Percentiles rank a stretch among this genome's conserved stretches.
These are phyloP conservation scores for Poecile atricapillus DNA, from an alignment of 2,113 vertebrate genomes.

Conservation along the genomic window DNA sequence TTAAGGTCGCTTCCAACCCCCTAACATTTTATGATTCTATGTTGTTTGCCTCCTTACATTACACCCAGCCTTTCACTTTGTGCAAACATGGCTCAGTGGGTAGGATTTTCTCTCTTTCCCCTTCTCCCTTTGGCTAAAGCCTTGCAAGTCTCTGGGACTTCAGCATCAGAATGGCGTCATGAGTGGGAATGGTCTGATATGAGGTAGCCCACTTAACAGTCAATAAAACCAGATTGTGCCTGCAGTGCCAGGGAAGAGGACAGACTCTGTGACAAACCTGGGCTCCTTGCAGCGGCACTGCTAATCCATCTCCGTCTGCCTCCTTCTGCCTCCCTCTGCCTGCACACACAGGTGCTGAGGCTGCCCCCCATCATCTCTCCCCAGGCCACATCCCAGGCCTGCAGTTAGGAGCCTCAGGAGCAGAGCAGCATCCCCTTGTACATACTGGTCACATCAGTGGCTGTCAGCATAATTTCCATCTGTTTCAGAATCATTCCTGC, in stretches of 20 bases:
- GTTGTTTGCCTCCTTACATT: neutral
- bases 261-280: neutral
- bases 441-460: neutral
- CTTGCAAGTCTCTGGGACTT: neutral
- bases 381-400: neutral
- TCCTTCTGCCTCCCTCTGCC: neutral
- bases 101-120: neutral
- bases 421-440: neutral
- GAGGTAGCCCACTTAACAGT: neutral
- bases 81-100: neutral
- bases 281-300: neutral
- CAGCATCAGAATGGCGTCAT: neutral
- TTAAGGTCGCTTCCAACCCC: neutral
- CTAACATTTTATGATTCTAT: neutral
- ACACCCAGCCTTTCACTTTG: rapidly evolving
- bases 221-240: neutral
- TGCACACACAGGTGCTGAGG: neutral
- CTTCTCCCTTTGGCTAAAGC: neutral
- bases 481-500: neutral
- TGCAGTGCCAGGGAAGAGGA: rapidly evolving
- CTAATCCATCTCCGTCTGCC: neutral
- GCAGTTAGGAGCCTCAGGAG: neutral
- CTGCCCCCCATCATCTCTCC: neutral
- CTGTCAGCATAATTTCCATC: neutral
- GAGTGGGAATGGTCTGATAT: neutral